phyloP scores from a whole-genome alignment of 2,888 invertebrate genomes.

The Druceiella hillmani region DNA sequence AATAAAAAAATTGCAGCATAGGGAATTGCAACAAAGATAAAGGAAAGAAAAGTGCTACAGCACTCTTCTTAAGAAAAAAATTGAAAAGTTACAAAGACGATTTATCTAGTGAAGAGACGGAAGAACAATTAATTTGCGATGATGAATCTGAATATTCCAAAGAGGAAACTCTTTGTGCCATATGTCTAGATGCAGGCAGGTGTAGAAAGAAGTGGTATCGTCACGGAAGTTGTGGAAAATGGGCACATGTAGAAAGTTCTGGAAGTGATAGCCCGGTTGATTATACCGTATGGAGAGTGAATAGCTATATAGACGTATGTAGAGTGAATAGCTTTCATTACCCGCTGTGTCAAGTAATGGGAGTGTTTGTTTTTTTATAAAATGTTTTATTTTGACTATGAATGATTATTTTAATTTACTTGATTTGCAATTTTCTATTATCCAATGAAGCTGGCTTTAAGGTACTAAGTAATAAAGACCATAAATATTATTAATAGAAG shows the following conservation, averaged over 20 bases:
- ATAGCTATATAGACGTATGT: constrained; percentile 14
- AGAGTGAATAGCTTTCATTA: constrained; percentile 14
- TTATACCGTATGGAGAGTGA: constrained; percentile 14
- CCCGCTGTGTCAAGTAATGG: constrained; percentile 15
- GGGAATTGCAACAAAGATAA: no score
- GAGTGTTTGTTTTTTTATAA: constrained; percentile 15
- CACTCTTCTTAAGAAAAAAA: constrained; percentile 15
- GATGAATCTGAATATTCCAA: constrained; percentile 24
- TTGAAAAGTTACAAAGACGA: constrained; percentile 8
- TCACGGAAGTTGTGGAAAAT: constrained; percentile 22
- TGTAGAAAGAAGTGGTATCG: constrained; percentile 23
- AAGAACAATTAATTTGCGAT: constrained; percentile 15
- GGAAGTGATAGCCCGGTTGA: constrained; percentile 17
- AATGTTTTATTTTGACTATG: no score
- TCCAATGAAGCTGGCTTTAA: no score
- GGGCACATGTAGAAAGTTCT: constrained; percentile 24
- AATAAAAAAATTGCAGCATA: constrained; percentile 13
- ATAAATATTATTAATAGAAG: no score
- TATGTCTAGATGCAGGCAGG: constrained; percentile 23
- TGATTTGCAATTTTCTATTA: no score
- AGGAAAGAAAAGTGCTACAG: constrained; percentile 15
- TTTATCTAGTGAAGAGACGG: constrained; percentile 8
- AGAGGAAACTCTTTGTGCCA: constrained; percentile 20
- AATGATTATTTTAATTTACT: no score
- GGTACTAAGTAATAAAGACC: no score